Evolutionary conservation across 2,113 vertebrate species (phyloP).

Genomic region (Euleptes europaea): DNA sequence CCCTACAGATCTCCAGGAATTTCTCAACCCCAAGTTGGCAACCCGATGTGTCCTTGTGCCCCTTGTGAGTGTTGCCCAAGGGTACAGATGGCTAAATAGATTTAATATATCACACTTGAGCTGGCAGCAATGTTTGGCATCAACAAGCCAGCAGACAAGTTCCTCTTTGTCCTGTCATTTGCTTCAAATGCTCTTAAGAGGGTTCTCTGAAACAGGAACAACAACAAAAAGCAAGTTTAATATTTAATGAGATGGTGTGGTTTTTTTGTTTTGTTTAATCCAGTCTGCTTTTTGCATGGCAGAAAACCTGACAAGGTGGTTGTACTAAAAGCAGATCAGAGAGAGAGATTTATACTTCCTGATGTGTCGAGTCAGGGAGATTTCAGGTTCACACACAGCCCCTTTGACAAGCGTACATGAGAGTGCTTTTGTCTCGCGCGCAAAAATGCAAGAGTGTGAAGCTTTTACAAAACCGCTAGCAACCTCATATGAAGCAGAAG

Average conservation of each 20-base stretch:
- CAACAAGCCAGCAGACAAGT: background rate
- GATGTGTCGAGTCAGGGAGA: background rate
- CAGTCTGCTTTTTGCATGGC: background rate
- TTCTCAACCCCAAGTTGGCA: too few species aligned
- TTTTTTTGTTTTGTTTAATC: background rate
- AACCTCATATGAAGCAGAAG: too few species aligned
- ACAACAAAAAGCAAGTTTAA: background rate
- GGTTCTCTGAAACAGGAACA: background rate
- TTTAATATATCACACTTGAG: background rate
- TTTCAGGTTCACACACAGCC: background rate
- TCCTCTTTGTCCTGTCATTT: background rate
- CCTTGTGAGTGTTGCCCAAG: too few species aligned
- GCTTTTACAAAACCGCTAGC: background rate
- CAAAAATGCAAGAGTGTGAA: background rate
- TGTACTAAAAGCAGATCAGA: background rate
- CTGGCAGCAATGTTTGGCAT: background rate
- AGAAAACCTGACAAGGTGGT: fast-evolving
- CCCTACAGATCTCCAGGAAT: too few species aligned
- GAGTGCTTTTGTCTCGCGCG: fast-evolving
- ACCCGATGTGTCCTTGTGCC: too few species aligned
- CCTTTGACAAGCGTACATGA: fast-evolving
- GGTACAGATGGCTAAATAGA: background rate
- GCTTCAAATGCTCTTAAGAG: background rate
- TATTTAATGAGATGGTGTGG: background rate
- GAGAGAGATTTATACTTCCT: conserved; percentile 3